phyloP scores from a whole-genome alignment of 1,140 invertebrate genomes.

The Pygmarrhopalites habei region DNA sequence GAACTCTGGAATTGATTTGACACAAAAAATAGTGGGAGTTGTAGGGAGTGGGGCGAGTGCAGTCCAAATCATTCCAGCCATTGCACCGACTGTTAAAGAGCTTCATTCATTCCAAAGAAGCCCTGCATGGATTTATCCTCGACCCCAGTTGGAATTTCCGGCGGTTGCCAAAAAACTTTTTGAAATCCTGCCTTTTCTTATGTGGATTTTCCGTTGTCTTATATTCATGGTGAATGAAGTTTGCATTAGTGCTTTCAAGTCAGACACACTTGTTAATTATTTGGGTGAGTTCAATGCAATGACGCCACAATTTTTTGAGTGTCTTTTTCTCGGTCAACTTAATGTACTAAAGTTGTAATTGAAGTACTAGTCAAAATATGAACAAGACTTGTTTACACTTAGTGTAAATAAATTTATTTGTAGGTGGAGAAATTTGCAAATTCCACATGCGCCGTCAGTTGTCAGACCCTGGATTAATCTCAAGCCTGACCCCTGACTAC shows the following conservation, averaged over 20 bases:
- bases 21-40: conserved; percentile 24
- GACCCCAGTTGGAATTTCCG: conserved; percentile 12
- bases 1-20: conserved; percentile 12
- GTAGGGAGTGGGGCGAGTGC: conserved; percentile 29
- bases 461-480: neutral
- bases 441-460: neutral
- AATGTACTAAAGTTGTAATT: no score
- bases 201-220: neutral
- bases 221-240: conserved; percentile 11
- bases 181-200: conserved; percentile 4
- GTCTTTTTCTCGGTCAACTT: no score
- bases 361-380: no score
- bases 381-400: no score
- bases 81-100: conserved; percentile 24
- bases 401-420: no score
- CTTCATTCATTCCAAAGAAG: conserved; percentile 27
- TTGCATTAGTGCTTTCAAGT: neutral
- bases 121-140: conserved; percentile 15
- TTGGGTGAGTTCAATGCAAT: neutral
- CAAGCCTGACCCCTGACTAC: conserved; percentile 12
- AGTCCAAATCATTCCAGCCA: conserved; percentile 29
- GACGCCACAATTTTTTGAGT: no score
- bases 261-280: neutral
- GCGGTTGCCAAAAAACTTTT: neutral
- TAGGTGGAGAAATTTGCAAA: no score